Conservation (phyloP, 2,113 vertebrate species). For the Passer montanus region DNA sequence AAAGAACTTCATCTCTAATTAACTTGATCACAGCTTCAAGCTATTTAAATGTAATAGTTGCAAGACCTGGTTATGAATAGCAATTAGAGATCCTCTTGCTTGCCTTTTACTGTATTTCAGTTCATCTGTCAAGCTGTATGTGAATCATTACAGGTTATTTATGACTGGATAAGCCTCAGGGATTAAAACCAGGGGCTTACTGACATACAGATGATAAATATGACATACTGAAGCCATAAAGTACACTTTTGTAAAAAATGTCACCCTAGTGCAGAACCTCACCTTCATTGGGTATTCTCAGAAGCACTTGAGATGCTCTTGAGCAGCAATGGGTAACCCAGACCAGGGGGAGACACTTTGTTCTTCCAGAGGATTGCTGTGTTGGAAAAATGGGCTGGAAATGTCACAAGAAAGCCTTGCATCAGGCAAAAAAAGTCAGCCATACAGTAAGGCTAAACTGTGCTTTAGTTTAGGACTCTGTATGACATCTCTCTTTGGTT, state of each 20-base stretch:
- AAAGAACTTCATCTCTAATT: background rate
- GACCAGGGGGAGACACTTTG: background rate
- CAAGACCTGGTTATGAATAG: background rate
- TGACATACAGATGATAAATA: background rate
- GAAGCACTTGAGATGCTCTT: background rate
- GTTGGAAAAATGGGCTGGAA: background rate
- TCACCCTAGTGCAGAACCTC: background rate
- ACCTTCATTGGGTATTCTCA: background rate
- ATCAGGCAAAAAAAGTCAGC: background rate
- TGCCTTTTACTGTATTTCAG: slow-evolving; percentile 1
- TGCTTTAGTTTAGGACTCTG: background rate
- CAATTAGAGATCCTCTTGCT: background rate
- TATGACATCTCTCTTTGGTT: background rate
- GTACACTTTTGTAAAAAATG: background rate
- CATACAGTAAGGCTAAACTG: background rate
- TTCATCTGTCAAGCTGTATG: background rate
- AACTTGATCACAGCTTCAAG: background rate
- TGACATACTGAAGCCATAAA: background rate
- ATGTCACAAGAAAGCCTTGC: background rate
- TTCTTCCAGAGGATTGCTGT: background rate
- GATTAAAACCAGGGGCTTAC: background rate
- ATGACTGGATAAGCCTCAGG: background rate
- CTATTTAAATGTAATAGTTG: background rate
- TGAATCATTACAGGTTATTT: background rate
- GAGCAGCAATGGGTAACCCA: background rate